Evolutionary conservation across 2,888 invertebrate species (phyloP), one percentile per base, ranked within the genome.

Genomic region (Laspeyria flexula): DNA sequence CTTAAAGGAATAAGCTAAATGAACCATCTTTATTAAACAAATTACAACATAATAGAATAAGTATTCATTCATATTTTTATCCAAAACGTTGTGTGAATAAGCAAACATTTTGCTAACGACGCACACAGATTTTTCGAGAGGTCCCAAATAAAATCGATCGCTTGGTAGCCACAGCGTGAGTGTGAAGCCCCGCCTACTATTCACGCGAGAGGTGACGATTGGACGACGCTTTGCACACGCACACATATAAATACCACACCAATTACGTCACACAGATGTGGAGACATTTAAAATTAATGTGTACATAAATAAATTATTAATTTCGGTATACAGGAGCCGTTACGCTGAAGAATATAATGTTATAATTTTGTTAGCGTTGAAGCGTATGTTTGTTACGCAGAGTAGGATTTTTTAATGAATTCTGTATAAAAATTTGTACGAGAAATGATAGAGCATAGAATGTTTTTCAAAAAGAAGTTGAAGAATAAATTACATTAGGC

Each of bases 201-300:
- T 91, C 87, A 88, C 91, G 81, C 91, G 84, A 78, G 58, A 86
- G 86, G 91, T 91, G 90, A 86, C 83, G 90, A 91, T 91, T 91
- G 91, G 91, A 81, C 83, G 79, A 72, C 70, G 69, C 65, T 68
- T 54, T 40, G 40, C 49, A 46, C 58, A 45, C 70, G 42, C 56
- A 66, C 64, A 56, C 52, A 59, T 39, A 15, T n/a, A 40, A 27
- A 38, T 15, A 16, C 41, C 39, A 29, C 35, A 39, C 18, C 39
- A 33, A 25, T 16, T 10, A 44, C 29, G 35, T 46, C 55, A 60
- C 60, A 63, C 60, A 31, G 29, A 48, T 18, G 38, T 30, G 18
- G n/a, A 12, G 15, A 47, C 54, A 70, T 67, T 55, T 55, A 51
- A 61, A 55, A 69, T 69, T 56, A 47, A 65, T 49, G 56, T 42